Evolutionary conservation across 1,140 invertebrate genomes (phyloP).

Genomic region (Dysdera silvatica): DNA sequence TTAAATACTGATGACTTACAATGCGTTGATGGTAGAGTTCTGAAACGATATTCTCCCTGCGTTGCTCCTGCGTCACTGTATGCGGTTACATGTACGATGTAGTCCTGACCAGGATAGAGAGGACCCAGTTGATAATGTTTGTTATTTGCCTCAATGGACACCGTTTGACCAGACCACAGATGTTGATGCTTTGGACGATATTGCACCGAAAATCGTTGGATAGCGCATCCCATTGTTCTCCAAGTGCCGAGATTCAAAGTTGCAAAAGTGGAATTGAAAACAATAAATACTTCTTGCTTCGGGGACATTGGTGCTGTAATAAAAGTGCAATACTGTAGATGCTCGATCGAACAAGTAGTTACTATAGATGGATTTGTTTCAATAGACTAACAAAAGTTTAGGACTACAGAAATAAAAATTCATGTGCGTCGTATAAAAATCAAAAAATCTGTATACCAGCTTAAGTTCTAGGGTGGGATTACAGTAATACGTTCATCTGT

Average conservation of each 20-base stretch:
- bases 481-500: no score
- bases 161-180: slow-evolving; percentile 76
- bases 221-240: slow-evolving; percentile 69
- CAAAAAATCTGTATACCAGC: no score
- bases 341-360: no score
- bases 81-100: slow-evolving; percentile 30
- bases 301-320: slow-evolving; percentile 61
- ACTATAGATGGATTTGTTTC: no score
- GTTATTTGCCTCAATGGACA: slow-evolving; percentile 22
- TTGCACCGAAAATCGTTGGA: slow-evolving; percentile 63
- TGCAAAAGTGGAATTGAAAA: slow-evolving; percentile 59
- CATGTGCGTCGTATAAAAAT: no score
- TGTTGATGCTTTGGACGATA: slow-evolving; percentile 53
- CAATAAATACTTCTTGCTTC: slow-evolving; percentile 63
- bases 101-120: slow-evolving; percentile 24
- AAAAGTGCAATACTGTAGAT: not conserved
- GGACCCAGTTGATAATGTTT: not conserved
- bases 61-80: slow-evolving; percentile 37
- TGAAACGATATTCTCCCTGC: slow-evolving; percentile 60
- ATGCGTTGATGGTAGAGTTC: slow-evolving; percentile 60
- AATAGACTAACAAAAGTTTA: no score
- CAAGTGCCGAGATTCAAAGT: slow-evolving; percentile 61
- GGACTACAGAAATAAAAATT: no score
- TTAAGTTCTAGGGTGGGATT: no score
- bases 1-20: not conserved